A percentile compares a stretch with the other conserved stretches of the same genome.
These are phyloP conservation scores for Ifrita kowaldi DNA, from an alignment of 2,113 vertebrate species.

Conservation along the genomic window DNA sequence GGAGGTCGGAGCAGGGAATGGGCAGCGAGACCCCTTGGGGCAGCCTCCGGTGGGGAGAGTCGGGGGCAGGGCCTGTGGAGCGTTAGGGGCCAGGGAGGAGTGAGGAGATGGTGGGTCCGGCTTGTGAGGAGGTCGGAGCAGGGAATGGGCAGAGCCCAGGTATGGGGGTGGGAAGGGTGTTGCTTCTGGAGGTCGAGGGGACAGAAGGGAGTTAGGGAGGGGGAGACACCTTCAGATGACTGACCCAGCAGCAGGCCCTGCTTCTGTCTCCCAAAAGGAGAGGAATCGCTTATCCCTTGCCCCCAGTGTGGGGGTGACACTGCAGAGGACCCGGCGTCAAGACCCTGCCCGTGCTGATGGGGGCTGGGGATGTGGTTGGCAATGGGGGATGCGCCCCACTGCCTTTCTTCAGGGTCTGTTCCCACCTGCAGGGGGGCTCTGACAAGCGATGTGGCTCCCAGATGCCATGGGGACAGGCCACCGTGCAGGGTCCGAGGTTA, in stretches of 20 bases:
- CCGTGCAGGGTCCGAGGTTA: fast-evolving
- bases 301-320: fast-evolving
- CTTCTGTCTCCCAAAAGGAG: background rate
- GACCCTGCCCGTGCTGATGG: background rate
- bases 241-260: too few species aligned
- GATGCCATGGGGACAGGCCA: background rate
- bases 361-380: background rate
- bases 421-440: background rate
- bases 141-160: background rate
- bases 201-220: background rate
- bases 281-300: background rate
- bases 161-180: too few species aligned
- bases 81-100: too few species aligned
- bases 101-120: too few species aligned
- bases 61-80: too few species aligned
- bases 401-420: background rate
- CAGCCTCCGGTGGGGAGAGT: background rate
- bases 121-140: background rate
- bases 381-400: fast-evolving
- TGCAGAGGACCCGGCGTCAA: fast-evolving
- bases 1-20: background rate
- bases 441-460: fast-evolving
- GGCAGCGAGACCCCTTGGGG: background rate
- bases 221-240: fast-evolving
- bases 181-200: background rate